phyloP scores from a whole-genome alignment of 1,140 invertebrate species.

The Drosophila azteca region DNA sequence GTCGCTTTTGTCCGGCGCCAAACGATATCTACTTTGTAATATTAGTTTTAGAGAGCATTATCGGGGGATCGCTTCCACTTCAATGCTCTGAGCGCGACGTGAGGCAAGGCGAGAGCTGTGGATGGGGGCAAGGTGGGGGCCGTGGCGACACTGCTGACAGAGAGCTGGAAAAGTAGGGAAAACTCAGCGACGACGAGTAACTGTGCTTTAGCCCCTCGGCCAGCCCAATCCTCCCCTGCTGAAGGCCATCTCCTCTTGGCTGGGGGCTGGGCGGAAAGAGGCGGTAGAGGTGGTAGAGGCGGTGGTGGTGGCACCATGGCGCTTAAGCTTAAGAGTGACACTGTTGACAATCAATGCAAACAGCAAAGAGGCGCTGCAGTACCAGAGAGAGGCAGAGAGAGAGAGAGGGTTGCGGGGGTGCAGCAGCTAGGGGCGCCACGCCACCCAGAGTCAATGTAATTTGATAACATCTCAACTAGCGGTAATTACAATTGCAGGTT shows the following conservation, averaged over 20 bases:
- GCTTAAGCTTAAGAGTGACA: constrained; percentile 67
- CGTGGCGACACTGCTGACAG: constrained; percentile 8
- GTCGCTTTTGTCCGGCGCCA: constrained; percentile 81
- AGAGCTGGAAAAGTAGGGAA: constrained; percentile 16
- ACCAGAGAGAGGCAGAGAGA: background rate
- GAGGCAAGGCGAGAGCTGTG: constrained; percentile 23
- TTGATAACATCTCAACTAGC: constrained; percentile 74
- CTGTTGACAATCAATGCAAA: constrained; percentile 78
- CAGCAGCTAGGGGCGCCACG: constrained; percentile 35
- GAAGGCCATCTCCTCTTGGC: constrained; percentile 37
- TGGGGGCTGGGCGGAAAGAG: constrained; percentile 17
- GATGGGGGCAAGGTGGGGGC: background rate
- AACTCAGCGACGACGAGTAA: constrained; percentile 7
- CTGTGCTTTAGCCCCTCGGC: background rate
- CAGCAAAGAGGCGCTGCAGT: constrained; percentile 50
- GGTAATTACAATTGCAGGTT: constrained; percentile 79
- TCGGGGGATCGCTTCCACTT: constrained; percentile 81
- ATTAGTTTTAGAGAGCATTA: constrained; percentile 83
- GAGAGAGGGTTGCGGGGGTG: constrained; percentile 8
- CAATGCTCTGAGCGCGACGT: constrained; percentile 50
- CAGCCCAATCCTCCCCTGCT: constrained; percentile 12
- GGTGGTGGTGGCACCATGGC: constrained; percentile 57
- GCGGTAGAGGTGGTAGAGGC: no score
- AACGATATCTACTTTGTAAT: constrained; percentile 80
- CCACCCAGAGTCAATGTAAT: constrained; percentile 65